Evolutionary conservation across 2,888 invertebrate species (phyloP).

Genomic region (Eupithecia vulgata): DNA sequence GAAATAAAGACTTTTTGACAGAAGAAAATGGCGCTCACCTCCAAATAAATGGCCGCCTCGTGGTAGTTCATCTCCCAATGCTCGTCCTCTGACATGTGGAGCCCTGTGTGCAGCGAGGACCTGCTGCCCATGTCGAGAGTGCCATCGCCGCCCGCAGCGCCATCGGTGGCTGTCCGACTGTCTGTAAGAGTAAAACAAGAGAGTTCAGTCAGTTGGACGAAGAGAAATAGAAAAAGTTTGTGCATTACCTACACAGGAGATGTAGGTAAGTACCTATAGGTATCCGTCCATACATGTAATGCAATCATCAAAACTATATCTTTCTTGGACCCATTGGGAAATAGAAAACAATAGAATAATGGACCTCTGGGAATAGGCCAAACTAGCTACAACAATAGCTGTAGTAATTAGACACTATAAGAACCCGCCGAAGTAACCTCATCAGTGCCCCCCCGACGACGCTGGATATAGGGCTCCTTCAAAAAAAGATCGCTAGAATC

Average conservation of each 20-base stretch:
- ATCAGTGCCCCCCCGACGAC: too few species aligned
- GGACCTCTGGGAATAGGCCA: too few species aligned
- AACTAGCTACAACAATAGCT: too few species aligned
- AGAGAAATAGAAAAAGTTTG: not conserved
- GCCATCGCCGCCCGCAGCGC: constrained; percentile 65
- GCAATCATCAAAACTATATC: not conserved
- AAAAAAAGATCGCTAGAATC: not conserved
- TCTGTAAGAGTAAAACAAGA: constrained; percentile 54
- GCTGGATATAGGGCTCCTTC: not conserved
- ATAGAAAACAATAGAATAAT: too few species aligned
- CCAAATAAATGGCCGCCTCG: constrained; percentile 94
- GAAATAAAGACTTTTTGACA: too few species aligned
- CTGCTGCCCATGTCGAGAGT: constrained; percentile 86
- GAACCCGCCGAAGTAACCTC: too few species aligned
- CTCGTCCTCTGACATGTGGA: constrained; percentile 81
- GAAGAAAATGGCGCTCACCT: constrained; percentile 81
- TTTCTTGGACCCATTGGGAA: too few species aligned
- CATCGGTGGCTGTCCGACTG: constrained; percentile 67
- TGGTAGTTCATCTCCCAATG: constrained; percentile 96
- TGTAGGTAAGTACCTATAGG: too few species aligned
- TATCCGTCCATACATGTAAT: not conserved
- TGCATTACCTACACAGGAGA: not conserved
- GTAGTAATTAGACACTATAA: too few species aligned
- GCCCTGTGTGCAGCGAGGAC: constrained; percentile 84
- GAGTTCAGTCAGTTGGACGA: not conserved